Conservation (phyloP, 1,140 invertebrate species). For the Cotesia glomerata region DNA sequence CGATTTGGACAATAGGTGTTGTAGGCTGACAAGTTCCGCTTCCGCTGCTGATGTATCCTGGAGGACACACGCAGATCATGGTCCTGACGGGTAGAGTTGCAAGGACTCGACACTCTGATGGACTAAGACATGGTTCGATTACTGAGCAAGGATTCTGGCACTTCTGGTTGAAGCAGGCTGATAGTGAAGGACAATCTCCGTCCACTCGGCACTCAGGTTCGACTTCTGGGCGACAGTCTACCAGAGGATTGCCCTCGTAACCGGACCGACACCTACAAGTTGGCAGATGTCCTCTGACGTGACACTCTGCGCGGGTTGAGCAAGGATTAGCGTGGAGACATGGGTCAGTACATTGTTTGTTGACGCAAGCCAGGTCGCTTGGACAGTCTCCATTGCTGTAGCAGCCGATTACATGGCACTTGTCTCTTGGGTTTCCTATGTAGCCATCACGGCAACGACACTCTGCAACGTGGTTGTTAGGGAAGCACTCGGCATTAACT, state of each 20-base stretch:
- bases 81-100: slow-evolving; percentile 82
- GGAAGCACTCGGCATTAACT: slow-evolving; percentile 82
- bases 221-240: slow-evolving; percentile 75
- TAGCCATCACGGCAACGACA: slow-evolving; percentile 83
- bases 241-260: slow-evolving; percentile 79
- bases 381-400: slow-evolving; percentile 88
- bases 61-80: slow-evolving; percentile 87
- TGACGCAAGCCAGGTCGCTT: slow-evolving; percentile 80
- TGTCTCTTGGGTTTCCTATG: slow-evolving; percentile 78
- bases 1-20: slow-evolving; percentile 69
- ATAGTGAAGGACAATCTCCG: slow-evolving; percentile 77
- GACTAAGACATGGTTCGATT: slow-evolving; percentile 79
- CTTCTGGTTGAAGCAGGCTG: slow-evolving; percentile 81
- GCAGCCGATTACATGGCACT: slow-evolving; percentile 84
- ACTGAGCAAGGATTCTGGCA: slow-evolving; percentile 84
- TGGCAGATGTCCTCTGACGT: slow-evolving; percentile 80
- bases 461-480: slow-evolving; percentile 74
- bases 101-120: slow-evolving; percentile 81
- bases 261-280: slow-evolving; percentile 81
- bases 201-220: slow-evolving; percentile 81
- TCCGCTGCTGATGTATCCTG: slow-evolving; percentile 84
- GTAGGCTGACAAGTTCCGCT: slow-evolving; percentile 79
- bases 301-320: slow-evolving; percentile 77
- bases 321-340: slow-evolving; percentile 82
- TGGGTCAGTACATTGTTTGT: slow-evolving; percentile 85